These are phyloP conservation scores for Stichodactyla helianthus DNA, from an alignment of 64 coral and sea anemone genomes.

Conservation along the genomic window DNA sequence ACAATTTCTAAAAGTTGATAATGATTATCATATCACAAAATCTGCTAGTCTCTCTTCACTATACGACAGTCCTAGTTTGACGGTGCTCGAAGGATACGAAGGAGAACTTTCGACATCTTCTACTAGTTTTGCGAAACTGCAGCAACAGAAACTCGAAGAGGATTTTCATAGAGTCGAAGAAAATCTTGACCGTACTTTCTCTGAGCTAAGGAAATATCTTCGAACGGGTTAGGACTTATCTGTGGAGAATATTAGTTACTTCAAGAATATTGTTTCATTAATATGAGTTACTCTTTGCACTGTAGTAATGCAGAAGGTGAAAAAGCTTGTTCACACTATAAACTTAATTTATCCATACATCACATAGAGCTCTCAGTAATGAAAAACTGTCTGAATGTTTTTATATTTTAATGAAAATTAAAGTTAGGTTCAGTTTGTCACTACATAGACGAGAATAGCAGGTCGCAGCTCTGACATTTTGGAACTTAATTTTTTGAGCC, in stretches of 20 bases:
- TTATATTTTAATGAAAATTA: background rate
- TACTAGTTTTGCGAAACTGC: background rate
- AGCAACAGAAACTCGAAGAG: slow-evolving; percentile 17
- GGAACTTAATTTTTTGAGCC: too few species aligned
- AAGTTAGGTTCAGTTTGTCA: background rate
- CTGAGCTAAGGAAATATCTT: slow-evolving; percentile 50
- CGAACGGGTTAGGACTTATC: slow-evolving; percentile 19
- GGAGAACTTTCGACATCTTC: background rate
- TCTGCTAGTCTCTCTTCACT: background rate
- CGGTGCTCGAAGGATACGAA: background rate
- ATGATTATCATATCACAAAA: background rate
- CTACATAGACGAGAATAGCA: background rate
- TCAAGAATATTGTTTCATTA: background rate
- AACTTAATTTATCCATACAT: background rate
- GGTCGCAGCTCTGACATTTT: background rate
- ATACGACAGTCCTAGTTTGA: background rate
- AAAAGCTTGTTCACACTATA: too few species aligned
- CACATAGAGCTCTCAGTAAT: background rate
- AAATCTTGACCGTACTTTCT: slow-evolving; percentile 37
- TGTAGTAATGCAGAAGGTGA: too few species aligned
- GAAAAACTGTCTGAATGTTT: background rate
- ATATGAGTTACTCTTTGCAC: too few species aligned
- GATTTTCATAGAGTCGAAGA: slow-evolving; percentile 58
- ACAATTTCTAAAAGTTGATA: background rate
- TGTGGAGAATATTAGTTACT: too few species aligned